A percentile compares a stretch with the other conserved stretches of the same genome.
Evolutionary conservation across 2,113 vertebrate genomes (phyloP).

Genomic region (Cnemophilus loriae): DNA sequence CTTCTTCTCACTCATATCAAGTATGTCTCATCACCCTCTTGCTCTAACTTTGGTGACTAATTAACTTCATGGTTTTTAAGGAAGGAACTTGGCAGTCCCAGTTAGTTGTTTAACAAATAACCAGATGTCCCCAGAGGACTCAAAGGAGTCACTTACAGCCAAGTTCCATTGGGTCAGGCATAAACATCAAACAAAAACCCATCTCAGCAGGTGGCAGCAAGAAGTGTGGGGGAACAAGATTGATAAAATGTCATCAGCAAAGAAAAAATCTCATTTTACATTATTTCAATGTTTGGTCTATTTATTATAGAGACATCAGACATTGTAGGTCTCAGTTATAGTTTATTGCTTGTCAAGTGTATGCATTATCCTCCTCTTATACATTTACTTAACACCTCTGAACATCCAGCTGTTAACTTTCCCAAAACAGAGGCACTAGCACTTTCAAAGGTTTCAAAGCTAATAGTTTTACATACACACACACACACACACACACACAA

Average conservation of each 20-base stretch:
- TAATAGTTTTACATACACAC: neutral
- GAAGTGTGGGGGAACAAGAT: neutral
- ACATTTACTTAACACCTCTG: neutral
- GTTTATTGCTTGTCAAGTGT: neutral
- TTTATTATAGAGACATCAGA: neutral
- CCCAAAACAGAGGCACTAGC: neutral
- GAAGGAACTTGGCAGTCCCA: constrained; percentile 3
- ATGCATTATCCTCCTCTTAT: neutral
- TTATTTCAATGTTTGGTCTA: neutral
- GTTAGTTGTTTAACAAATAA: constrained; percentile 31
- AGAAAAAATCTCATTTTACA: neutral
- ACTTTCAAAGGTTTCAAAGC: neutral
- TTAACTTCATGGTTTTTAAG: constrained; percentile 13
- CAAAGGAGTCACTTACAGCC: neutral
- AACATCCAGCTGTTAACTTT: neutral
- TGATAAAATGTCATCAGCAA: neutral
- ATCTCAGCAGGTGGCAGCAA: neutral
- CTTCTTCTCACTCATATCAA: neutral
- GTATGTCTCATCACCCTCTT: neutral
- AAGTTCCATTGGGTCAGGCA: neutral
- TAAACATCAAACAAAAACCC: neutral
- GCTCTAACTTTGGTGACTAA: neutral
- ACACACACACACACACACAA: neutral
- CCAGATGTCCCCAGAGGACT: neutral
- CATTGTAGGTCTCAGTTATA: neutral